phyloP scores from a whole-genome alignment of 1,140 invertebrate genomes.

The Scylla paramamosain region DNA sequence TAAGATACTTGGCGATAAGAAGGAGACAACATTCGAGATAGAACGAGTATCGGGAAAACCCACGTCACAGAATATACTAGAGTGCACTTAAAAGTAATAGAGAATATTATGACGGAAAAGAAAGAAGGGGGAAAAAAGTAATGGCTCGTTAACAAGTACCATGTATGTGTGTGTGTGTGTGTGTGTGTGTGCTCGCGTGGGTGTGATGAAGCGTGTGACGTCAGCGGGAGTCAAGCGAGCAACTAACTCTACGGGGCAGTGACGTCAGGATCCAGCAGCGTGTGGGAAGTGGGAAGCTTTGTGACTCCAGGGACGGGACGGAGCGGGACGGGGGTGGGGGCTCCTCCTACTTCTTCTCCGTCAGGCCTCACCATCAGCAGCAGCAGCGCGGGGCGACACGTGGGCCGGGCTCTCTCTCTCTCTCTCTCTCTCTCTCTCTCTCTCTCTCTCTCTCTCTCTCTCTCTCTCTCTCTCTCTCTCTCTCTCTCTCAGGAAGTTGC shows the following conservation, averaged over 20 bases:
- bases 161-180: neutral
- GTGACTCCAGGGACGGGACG: neutral
- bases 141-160: neutral
- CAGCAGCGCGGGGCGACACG: neutral
- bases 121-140: neutral
- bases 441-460: too few relatives aligned
- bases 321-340: neutral
- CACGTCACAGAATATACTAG: too few relatives aligned
- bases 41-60: neutral
- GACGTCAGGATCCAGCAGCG: neutral
- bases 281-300: slow-evolving; percentile 1
- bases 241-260: neutral
- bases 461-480: too few relatives aligned
- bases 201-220: neutral
- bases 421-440: too few relatives aligned
- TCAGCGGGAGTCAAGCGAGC: slow-evolving; percentile 15
- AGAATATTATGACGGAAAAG: neutral
- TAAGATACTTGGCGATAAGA: neutral
- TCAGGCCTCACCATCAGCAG: neutral
- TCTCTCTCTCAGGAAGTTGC: too few relatives aligned
- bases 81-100: neutral
- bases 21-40: neutral
- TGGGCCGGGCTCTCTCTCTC: neutral
- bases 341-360: neutral
- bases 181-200: too few relatives aligned